Evolutionary conservation across 2,113 vertebrate genomes (phyloP).

Genomic region (Hydrochoerus hydrochaeris): DNA sequence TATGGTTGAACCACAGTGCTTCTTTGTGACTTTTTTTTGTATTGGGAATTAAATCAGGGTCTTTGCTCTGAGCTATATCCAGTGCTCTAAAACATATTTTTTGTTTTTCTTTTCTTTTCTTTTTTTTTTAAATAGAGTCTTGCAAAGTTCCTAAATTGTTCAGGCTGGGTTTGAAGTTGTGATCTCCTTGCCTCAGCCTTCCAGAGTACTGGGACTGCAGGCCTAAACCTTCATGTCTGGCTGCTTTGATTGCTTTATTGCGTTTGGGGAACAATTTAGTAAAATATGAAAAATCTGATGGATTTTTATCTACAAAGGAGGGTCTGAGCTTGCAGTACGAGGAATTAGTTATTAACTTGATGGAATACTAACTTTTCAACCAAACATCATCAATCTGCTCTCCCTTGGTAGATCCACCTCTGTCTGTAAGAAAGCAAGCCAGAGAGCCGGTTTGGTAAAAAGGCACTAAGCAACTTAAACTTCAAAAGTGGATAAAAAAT

Average conservation of each 20-base stretch:
- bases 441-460: slow-evolving; percentile 7
- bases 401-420: slow-evolving; percentile 15
- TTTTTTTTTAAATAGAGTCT: neutral
- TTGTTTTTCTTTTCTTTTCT: too few species aligned
- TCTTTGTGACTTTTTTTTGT: neutral
- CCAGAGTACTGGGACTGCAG: neutral
- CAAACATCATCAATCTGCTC: neutral
- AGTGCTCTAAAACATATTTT: neutral
- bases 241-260: neutral
- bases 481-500: slow-evolving; percentile 53
- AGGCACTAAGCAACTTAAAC: neutral
- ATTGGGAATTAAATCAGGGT: neutral
- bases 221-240: neutral
- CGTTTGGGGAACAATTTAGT: slow-evolving; percentile 20
- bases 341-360: neutral
- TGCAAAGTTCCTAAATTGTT: neutral
- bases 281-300: neutral
- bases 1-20: neutral
- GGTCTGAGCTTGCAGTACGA: neutral
- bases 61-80: neutral
- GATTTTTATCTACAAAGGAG: neutral
- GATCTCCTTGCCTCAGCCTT: neutral
- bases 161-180: neutral
- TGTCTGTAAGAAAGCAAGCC: neutral
- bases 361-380: slow-evolving; percentile 1